These are phyloP conservation scores for Mizuhopecten yessoensis DNA, from an alignment of 1,140 invertebrate species.

Conservation along the genomic window DNA sequence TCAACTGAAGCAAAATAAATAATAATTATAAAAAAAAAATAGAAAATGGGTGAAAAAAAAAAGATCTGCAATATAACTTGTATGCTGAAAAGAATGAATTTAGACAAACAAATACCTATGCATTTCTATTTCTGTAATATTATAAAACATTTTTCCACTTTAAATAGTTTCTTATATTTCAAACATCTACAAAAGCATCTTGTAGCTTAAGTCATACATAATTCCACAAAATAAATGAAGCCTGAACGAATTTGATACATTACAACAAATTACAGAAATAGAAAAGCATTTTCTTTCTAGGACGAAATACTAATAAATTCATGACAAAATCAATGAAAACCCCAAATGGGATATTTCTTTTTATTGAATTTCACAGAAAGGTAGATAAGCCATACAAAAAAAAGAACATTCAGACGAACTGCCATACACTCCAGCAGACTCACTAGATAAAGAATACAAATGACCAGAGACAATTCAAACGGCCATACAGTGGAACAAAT, in stretches of 20 bases:
- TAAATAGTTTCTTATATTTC: neutral
- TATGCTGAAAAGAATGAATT: slow-evolving; percentile 32
- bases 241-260: neutral
- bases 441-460: neutral
- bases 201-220: too few relatives aligned
- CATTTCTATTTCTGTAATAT: slow-evolving; percentile 22
- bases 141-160: neutral
- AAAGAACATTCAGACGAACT: neutral
- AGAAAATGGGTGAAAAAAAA: neutral
- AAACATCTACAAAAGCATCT: neutral
- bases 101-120: neutral
- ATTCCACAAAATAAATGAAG: neutral
- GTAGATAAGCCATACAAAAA: neutral
- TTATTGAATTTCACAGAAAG: neutral
- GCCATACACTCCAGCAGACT: neutral
- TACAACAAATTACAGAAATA: neutral
- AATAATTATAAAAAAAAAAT: neutral
- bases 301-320: neutral
- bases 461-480: neutral
- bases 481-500: slow-evolving; percentile 17
- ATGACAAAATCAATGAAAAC: neutral
- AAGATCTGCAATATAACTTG: slow-evolving; percentile 12
- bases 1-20: neutral
- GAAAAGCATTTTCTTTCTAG: neutral
- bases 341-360: neutral